A percentile compares a stretch with the other conserved stretches of the same genome.
phyloP scores from a whole-genome alignment of 92 coral and sea anemone species.

The Parazoanthus atlanticus region DNA sequence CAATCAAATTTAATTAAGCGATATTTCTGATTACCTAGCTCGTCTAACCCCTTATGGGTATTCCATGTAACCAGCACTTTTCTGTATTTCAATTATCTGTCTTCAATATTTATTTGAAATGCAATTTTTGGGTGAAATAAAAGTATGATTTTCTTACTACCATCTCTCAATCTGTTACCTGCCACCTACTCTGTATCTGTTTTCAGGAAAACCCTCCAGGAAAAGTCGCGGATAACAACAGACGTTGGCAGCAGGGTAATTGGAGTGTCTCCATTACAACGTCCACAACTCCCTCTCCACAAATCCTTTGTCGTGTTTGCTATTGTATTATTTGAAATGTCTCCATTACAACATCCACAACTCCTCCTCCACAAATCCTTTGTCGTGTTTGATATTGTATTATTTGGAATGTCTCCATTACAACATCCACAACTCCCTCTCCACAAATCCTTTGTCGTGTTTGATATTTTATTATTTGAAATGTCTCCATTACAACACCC shows the following conservation, averaged over 20 bases:
- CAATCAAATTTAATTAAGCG: too few species aligned
- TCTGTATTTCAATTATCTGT: too few species aligned
- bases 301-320: too few species aligned
- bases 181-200: background rate
- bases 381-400: background rate
- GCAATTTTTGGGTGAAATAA: too few species aligned
- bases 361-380: background rate
- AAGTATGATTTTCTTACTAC: too few species aligned
- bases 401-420: background rate
- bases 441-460: background rate
- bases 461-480: background rate
- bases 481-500: background rate
- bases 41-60: too few species aligned
- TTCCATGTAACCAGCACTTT: too few species aligned
- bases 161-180: background rate
- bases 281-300: too few species aligned
- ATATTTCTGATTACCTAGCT: too few species aligned
- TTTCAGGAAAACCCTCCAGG: slow-evolving; percentile 32
- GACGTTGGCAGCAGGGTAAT: slow-evolving; percentile 41
- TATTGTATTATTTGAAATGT: too few species aligned
- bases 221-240: background rate
- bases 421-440: too few species aligned
- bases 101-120: too few species aligned
- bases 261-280: background rate
- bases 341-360: background rate